Evolutionary conservation across 2,888 invertebrate species (phyloP).

Genomic region (Leucophenga montana): DNA sequence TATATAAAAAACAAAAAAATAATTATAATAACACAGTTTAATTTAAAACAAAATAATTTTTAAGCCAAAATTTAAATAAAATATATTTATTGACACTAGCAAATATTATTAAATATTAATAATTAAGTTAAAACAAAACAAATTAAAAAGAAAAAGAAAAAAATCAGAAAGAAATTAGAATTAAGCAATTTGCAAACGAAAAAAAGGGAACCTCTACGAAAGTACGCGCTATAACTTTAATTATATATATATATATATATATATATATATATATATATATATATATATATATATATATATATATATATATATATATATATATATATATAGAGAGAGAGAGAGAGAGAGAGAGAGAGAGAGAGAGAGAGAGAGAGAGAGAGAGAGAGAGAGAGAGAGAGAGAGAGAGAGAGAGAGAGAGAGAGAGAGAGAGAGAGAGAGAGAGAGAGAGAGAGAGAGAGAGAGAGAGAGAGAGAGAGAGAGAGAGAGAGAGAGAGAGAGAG

Average conservation of each 20-base stretch:
- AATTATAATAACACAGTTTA: conserved; percentile 19
- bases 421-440: no score
- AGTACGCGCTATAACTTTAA: conserved; percentile 45
- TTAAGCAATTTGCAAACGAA: conserved; percentile 48
- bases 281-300: conserved; percentile 15
- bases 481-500: no score
- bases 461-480: no score
- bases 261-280: conserved; percentile 7
- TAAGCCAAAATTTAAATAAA: conserved; percentile 32
- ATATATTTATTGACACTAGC: conserved; percentile 60
- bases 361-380: no score
- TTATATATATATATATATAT: conserved; percentile 33
- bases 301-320: conserved; percentile 4
- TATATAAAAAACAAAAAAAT: not conserved
- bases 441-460: no score
- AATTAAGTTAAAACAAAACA: conserved; percentile 1
- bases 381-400: no score
- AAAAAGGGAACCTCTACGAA: conserved; percentile 34
- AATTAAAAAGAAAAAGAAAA: conserved; percentile 21
- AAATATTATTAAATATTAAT: conserved; percentile 59
- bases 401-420: no score
- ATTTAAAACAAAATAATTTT: conserved; percentile 2
- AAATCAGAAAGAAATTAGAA: conserved; percentile 44
- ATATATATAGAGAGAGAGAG: no score
- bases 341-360: no score